phyloP scores from a whole-genome alignment of 1,140 invertebrate species.

The Trialeurodes vaporariorum region DNA sequence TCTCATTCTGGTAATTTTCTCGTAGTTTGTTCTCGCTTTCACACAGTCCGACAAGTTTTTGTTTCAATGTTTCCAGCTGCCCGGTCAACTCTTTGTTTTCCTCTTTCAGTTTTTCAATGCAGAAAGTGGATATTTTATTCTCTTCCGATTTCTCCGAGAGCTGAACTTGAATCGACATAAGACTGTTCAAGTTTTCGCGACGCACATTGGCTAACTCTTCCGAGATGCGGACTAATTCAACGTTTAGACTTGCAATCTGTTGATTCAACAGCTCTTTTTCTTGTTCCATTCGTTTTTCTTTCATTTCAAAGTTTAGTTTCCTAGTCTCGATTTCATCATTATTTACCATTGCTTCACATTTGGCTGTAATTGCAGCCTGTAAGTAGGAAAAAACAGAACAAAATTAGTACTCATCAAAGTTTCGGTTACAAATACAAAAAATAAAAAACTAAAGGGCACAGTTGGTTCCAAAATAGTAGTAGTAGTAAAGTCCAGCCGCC shows the following conservation, averaged over 20 bases:
- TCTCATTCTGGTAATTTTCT: constrained; percentile 70
- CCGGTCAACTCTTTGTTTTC: constrained; percentile 49
- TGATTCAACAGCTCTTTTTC: constrained; percentile 59
- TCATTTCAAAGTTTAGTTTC: constrained; percentile 62
- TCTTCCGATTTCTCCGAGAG: constrained; percentile 68
- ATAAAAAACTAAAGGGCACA: too few species aligned
- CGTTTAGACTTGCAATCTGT: constrained; percentile 60
- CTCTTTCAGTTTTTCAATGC: constrained; percentile 36
- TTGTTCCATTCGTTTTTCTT: constrained; percentile 69
- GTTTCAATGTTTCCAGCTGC: constrained; percentile 56
- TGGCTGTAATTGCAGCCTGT: constrained; percentile 48
- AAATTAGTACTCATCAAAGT: too few species aligned
- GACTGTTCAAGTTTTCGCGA: constrained; percentile 56
- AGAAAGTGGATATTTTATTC: constrained; percentile 35
- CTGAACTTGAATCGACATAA: constrained; percentile 60
- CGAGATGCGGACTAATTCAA: constrained; percentile 59
- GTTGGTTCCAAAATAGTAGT: too few species aligned
- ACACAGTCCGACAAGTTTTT: constrained; percentile 61
- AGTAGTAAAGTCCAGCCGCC: too few species aligned
- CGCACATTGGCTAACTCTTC: constrained; percentile 61
- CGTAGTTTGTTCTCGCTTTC: constrained; percentile 62
- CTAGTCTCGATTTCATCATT: constrained; percentile 67
- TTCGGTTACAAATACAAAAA: too few species aligned
- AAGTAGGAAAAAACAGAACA: neutral
- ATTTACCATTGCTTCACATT: constrained; percentile 68